Conservation (phyloP, 2,797 vertebrate species). For the Mus spretus region DNA sequence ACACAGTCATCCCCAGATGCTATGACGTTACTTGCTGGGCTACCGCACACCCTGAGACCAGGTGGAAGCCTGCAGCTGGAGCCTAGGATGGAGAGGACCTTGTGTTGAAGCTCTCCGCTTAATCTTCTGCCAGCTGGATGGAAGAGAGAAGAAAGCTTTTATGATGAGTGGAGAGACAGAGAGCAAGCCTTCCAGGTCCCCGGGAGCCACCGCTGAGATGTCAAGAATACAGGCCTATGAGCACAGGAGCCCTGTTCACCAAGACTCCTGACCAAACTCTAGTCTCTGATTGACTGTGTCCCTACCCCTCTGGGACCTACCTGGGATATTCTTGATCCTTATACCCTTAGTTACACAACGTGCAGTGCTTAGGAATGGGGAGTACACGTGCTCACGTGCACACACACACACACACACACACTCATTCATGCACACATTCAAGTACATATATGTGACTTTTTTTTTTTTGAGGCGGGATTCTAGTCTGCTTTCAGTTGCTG, state of each 20-base stretch:
- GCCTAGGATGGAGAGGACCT: neutral
- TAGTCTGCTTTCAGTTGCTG: neutral
- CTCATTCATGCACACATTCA: neutral
- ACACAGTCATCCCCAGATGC: neutral
- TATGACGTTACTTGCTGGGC: accelerated
- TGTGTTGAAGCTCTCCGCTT: neutral
- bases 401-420: neutral
- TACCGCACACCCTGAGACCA: neutral
- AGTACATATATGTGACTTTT: neutral
- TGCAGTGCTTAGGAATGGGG: neutral
- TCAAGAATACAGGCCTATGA: neutral
- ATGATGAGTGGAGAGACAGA: neutral
- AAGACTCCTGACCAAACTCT: neutral
- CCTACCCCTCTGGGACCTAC: no score
- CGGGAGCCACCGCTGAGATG: neutral
- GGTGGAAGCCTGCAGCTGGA: neutral
- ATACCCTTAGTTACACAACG: neutral
- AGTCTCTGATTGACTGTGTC: neutral
- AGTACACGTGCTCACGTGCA: no score
- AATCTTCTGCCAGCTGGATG: no score
- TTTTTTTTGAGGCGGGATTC: neutral
- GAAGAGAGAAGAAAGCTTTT: neutral
- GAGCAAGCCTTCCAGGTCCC: neutral
- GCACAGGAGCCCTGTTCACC: neutral
- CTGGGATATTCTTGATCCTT: neutral